Evolutionary conservation across 1,140 invertebrate species (phyloP).

Genomic region (Neocloeon triangulifer): DNA sequence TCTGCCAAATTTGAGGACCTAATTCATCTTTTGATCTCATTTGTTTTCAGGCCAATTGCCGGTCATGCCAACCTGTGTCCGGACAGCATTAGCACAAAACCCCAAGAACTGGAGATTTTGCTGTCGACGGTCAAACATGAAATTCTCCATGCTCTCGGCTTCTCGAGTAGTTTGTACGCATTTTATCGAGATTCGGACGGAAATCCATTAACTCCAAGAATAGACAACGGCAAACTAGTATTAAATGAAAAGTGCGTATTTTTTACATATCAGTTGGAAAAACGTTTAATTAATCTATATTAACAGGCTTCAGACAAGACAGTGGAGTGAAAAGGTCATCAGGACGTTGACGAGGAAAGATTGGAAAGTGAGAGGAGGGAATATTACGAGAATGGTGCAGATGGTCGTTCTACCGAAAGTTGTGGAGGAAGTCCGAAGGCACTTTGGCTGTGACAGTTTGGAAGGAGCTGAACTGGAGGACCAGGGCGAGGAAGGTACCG

Average conservation of each 20-base stretch:
- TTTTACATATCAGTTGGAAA: background rate
- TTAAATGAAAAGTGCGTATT: slow-evolving; percentile 62
- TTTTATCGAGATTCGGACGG: slow-evolving; percentile 78
- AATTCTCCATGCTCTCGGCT: slow-evolving; percentile 90
- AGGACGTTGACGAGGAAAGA: slow-evolving; percentile 42
- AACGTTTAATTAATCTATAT: background rate
- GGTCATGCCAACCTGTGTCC: slow-evolving; percentile 97
- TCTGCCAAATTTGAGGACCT: too few relatives aligned
- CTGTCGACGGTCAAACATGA: slow-evolving; percentile 97
- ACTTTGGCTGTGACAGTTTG: slow-evolving; percentile 74
- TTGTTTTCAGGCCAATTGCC: slow-evolving; percentile 84
- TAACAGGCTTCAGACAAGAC: slow-evolving; percentile 59
- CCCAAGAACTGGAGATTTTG: slow-evolving; percentile 77
- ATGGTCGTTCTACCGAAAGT: slow-evolving; percentile 88
- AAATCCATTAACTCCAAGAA: slow-evolving; percentile 57
- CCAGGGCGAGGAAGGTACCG: slow-evolving; percentile 91
- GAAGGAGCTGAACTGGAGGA: slow-evolving; percentile 97
- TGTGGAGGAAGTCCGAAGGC: slow-evolving; percentile 55
- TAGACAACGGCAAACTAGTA: slow-evolving; percentile 66
- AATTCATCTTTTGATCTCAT: too few relatives aligned
- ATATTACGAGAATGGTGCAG: slow-evolving; percentile 47
- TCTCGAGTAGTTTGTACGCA: slow-evolving; percentile 85
- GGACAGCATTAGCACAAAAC: slow-evolving; percentile 77
- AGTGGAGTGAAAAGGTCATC: slow-evolving; percentile 84
- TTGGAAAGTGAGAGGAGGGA: slow-evolving; percentile 67